Base-by-base conservation (phyloP, 2,888 invertebrate species). In the Ophonus ardosiacus region DNA sequence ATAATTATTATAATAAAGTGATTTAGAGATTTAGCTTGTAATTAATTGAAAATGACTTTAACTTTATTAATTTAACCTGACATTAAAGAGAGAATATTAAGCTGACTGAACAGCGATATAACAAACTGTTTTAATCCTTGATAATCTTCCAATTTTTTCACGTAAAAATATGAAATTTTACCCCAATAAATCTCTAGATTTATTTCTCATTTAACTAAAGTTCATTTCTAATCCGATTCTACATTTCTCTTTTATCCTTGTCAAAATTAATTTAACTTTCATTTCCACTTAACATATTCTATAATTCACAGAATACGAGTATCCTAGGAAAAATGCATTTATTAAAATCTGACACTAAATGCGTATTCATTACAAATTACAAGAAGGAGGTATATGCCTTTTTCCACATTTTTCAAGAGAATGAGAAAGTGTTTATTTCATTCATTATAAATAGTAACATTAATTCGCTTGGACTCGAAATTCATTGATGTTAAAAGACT, bases 71-170 rank as follows among this genome's bases (percentile, higher is more conserved):
- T 57, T 57, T 57, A 57, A n/a, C 68, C 24, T 68, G 68, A 68
- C 68, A 68, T 68, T 38, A 68, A 40, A 68, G 68, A 59, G 18
- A 68, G 68, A 31, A 68, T 68, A 68, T 68, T 68, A 68, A 68
- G 38, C 68, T 38, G 65, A 65, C 65, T 13, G 65, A 65, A 57
- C 57, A 57, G 56, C 56, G 56, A 57, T 57, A 57, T 57, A 7
- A n/a, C 3, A 3, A 57, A 65, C 65, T 65, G 38, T 15, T 68
- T 68, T 68, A 68, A 68, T 68, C 68, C 68, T 15, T 68, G 40
- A 68, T 68, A 68, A 68, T 68, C 68, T 68, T 31, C 68, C 68
- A 68, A 68, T 68, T 68, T 68, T 68, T 68, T 68, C 13, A 68
- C 40, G 68, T 31, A 15, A 68, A 68, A 68, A 68, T 68, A 68